Percentiles rank a stretch among this genome's conserved stretches.
phyloP scores from a whole-genome alignment of 2,113 vertebrate species.

The Hydrochoerus hydrochaeris region DNA sequence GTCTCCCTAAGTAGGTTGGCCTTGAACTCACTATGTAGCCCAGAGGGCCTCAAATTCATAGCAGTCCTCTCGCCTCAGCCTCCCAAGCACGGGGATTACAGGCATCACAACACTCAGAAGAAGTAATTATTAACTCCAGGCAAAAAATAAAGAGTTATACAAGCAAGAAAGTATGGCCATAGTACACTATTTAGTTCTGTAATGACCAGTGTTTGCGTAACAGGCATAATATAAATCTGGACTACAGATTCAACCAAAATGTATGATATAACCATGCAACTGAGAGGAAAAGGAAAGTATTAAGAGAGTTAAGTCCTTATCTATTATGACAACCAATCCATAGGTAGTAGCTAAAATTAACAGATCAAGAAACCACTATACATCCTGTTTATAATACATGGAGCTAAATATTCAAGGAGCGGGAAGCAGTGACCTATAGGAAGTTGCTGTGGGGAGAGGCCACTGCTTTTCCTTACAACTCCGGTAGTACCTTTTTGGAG shows the following conservation, averaged over 20 bases:
- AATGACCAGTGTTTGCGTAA: background rate
- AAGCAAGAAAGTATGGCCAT: background rate
- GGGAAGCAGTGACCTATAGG: background rate
- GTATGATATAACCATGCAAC: background rate
- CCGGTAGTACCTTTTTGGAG: background rate
- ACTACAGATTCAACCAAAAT: background rate
- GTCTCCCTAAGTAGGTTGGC: background rate
- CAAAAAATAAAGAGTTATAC: background rate
- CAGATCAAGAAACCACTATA: background rate
- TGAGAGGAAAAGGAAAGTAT: background rate
- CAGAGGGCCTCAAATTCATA: background rate
- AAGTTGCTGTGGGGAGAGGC: background rate
- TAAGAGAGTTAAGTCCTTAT: too few relatives aligned
- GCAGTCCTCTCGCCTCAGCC: background rate
- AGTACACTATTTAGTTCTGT: background rate
- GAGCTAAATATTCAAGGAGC: background rate
- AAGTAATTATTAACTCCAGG: background rate
- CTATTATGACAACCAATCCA: background rate
- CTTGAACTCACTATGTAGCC: background rate
- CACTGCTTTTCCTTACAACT: background rate
- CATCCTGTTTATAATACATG: background rate
- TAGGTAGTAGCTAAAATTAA: background rate
- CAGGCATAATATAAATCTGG: background rate
- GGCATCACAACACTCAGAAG: background rate
- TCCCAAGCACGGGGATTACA: background rate